These are phyloP conservation scores for Drosophila putrida DNA, from an alignment of 2,888 invertebrate genomes.

Conservation along the genomic window DNA sequence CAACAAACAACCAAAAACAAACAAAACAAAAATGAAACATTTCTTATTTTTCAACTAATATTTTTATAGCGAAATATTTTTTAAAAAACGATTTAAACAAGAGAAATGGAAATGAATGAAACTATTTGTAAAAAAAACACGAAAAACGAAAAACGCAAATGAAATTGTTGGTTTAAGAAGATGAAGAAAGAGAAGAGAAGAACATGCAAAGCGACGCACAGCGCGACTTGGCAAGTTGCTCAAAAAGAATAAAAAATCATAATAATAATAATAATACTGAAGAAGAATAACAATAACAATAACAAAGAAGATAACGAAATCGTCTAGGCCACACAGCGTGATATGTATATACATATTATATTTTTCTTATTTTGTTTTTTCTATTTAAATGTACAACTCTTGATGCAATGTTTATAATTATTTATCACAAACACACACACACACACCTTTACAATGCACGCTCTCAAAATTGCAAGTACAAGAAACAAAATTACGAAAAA, in stretches of 20 bases:
- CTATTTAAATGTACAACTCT: slow-evolving; percentile 39
- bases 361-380: slow-evolving; percentile 23
- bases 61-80: slow-evolving; percentile 76
- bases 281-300: slow-evolving; percentile 22
- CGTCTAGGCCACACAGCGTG: slow-evolving; percentile 71
- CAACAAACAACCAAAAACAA: slow-evolving; percentile 26
- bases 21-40: slow-evolving; percentile 39
- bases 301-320: slow-evolving; percentile 49
- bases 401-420: slow-evolving; percentile 43
- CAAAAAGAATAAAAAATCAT: slow-evolving; percentile 40
- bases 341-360: slow-evolving; percentile 70
- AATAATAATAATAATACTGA: slow-evolving; percentile 17
- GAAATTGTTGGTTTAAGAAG: slow-evolving; percentile 58
- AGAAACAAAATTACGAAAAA: slow-evolving; percentile 62
- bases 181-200: slow-evolving; percentile 6
- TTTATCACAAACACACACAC: slow-evolving; percentile 20
- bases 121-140: slow-evolving; percentile 55
- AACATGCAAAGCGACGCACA: slow-evolving; percentile 72
- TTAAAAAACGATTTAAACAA: slow-evolving; percentile 54
- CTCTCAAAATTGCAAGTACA: slow-evolving; percentile 74
- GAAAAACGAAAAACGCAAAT: slow-evolving; percentile 10
- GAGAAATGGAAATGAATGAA: slow-evolving; percentile 27
- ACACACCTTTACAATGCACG: slow-evolving; percentile 52
- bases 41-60: slow-evolving; percentile 79
- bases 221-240: slow-evolving; percentile 75